phyloP scores from a whole-genome alignment of 2,113 vertebrate genomes.

The Megalops atlanticus region DNA sequence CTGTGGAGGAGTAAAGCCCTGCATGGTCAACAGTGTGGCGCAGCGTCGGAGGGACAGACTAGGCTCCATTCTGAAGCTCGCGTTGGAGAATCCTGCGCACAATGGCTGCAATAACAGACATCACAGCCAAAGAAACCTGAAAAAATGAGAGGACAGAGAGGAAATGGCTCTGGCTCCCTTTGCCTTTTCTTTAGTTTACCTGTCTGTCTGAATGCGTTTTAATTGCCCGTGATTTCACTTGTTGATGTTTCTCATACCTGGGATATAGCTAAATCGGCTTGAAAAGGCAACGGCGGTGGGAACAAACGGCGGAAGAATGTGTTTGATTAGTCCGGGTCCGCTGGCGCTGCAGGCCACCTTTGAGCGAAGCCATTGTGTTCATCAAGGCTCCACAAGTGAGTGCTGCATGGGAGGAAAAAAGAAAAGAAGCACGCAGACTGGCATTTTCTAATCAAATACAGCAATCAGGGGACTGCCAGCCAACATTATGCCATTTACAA shows the following conservation, averaged over 20 bases:
- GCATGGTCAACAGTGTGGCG: too few relatives aligned
- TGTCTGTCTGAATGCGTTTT: slow-evolving; percentile 70
- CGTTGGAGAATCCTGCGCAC: too few relatives aligned
- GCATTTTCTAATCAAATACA: slow-evolving; percentile 81
- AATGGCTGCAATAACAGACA: too few relatives aligned
- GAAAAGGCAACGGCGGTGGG: slow-evolving; percentile 55
- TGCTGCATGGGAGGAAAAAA: slow-evolving; percentile 37
- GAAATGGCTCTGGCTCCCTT: slow-evolving; percentile 12
- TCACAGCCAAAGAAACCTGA: too few relatives aligned
- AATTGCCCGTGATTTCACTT: slow-evolving; percentile 72
- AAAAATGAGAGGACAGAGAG: not conserved
- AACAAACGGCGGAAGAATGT: slow-evolving; percentile 66
- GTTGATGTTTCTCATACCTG: slow-evolving; percentile 61
- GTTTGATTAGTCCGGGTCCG: slow-evolving; percentile 73
- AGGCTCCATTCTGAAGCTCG: too few relatives aligned
- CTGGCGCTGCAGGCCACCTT: slow-evolving; percentile 47
- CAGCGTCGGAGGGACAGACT: too few relatives aligned
- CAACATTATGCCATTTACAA: slow-evolving; percentile 91
- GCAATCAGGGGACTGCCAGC: slow-evolving; percentile 88
- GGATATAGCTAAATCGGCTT: slow-evolving; percentile 51
- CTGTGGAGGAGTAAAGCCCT: too few relatives aligned
- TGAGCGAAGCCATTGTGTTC: slow-evolving; percentile 70
- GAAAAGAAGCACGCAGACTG: slow-evolving; percentile 66
- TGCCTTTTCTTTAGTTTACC: slow-evolving; percentile 70
- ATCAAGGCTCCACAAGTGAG: slow-evolving; percentile 57